A percentile compares a stretch with the other conserved stretches of the same genome.
phyloP scores from a whole-genome alignment of 2,797 vertebrate genomes.

The Cryptoprocta ferox region DNA sequence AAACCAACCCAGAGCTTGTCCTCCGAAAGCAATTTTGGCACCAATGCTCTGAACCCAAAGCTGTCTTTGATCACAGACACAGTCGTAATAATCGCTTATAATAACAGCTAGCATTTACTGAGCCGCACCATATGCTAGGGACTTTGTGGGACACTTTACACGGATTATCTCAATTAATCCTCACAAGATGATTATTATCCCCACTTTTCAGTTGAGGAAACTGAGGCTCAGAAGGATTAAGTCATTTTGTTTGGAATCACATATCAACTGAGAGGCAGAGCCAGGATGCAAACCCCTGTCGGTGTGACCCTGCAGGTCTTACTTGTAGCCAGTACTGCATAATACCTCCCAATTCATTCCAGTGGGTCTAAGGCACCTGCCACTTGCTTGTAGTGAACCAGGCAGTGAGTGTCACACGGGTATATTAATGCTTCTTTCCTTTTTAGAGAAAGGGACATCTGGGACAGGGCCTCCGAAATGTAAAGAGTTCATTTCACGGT shows the following conservation, averaged over 20 bases:
- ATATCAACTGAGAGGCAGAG: not conserved
- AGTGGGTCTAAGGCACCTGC: not conserved
- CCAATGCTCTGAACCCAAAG: constrained; percentile 35
- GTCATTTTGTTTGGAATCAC: not conserved
- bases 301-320: not conserved
- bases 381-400: not conserved
- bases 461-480: not conserved
- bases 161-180: constrained; percentile 66
- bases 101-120: constrained; percentile 56
- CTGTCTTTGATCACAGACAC: constrained; percentile 71
- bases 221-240: constrained; percentile 71
- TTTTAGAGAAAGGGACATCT: not conserved
- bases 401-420: not conserved
- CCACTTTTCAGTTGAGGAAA: constrained; percentile 61
- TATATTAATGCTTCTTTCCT: not conserved
- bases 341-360: not conserved
- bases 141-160: constrained; percentile 30
- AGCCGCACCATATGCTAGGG: constrained; percentile 62
- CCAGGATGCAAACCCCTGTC: not conserved
- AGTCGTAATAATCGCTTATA: constrained; percentile 62
- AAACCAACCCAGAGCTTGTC: constrained; percentile 45
- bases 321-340: not conserved
- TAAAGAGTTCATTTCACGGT: not conserved
- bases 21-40: constrained; percentile 76
- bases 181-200: constrained; percentile 14